Base-by-base conservation (phyloP, 2,113 vertebrate genomes). In the Heterotis niloticus region DNA sequence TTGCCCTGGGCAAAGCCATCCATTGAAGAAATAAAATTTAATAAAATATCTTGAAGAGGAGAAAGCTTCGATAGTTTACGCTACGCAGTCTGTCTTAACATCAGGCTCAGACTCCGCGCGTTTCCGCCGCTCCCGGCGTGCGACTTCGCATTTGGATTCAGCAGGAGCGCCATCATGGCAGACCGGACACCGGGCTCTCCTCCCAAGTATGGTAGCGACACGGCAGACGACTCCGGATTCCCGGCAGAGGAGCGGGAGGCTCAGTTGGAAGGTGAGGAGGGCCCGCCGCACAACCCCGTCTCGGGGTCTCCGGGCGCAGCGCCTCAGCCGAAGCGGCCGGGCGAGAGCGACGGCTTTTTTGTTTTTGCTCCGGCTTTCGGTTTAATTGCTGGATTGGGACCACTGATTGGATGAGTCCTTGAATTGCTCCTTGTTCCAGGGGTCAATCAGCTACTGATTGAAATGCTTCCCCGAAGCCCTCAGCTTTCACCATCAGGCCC, bases 181-280 rank as follows among this genome's bases (percentile, higher is more conserved):
- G 83, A 87, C 59, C 17, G 62, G 60, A 80, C 75, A 2, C 83
- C 82, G 9, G 69, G 62, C 20, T 77, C 70, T 18, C 65, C 4
- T 24, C 64, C 75, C 44, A 80, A 82, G 64, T n/a, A 0, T 18
- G 56, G 13, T 4, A 34, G 28, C 17, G 20, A 26, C 64, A 72
- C 79, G 20, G 64, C 73, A 28, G 77, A 60, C 9, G 11, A 56
- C 11, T 10, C 23, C n/a, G 69, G 73, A 51, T 18, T 77, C 5
- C 14, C 13, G 14, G 10, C 10, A 26, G 44, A 77, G 60, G 26
- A 13, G 1, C 54, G 68, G 73, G 64, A 82, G 66, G 20, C 23
- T 17, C 62, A 78, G 83, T 28, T 76, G 66, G 66, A 64, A 72
- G 81, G 82, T 85, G 77, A 79, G 70, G 56, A 69, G 12, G 54